These are phyloP conservation scores for Rhipidura dahli DNA, from an alignment of 2,113 vertebrate genomes.

Conservation along the genomic window DNA sequence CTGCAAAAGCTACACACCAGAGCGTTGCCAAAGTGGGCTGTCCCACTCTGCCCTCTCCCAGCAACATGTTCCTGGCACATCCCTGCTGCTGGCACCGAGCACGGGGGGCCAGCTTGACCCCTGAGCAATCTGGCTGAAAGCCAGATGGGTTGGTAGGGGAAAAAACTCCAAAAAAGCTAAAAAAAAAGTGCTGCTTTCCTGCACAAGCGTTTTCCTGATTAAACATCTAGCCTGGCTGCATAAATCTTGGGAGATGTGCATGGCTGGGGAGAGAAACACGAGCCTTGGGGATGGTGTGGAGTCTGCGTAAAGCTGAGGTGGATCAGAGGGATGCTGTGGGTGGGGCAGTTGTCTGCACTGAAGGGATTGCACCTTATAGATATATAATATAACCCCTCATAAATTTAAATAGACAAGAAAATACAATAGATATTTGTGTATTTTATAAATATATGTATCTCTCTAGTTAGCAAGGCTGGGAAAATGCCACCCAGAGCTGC, in stretches of 20 bases:
- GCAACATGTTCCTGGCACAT: neutral
- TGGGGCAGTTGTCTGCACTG: neutral
- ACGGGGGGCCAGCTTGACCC: neutral
- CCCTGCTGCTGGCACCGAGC: neutral
- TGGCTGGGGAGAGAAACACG: neutral
- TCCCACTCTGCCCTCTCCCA: neutral
- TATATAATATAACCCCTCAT: neutral
- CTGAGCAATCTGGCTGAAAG: neutral
- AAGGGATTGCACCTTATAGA: neutral
- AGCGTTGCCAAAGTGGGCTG: neutral
- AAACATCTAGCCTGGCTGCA: neutral
- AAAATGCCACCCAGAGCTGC: neutral
- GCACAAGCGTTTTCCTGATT: neutral
- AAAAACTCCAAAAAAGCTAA: fast-evolving
- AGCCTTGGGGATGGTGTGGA: neutral
- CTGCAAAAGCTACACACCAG: neutral
- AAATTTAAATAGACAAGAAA: neutral
- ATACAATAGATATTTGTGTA: neutral
- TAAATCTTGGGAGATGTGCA: neutral
- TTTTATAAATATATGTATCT: neutral
- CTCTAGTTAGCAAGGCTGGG: neutral
- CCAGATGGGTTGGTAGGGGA: neutral
- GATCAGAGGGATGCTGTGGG: fast-evolving
- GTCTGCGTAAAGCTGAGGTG: neutral
- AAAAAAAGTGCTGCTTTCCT: neutral